Conservation (phyloP, 2,113 vertebrate species). For the Amazona guildingii region DNA sequence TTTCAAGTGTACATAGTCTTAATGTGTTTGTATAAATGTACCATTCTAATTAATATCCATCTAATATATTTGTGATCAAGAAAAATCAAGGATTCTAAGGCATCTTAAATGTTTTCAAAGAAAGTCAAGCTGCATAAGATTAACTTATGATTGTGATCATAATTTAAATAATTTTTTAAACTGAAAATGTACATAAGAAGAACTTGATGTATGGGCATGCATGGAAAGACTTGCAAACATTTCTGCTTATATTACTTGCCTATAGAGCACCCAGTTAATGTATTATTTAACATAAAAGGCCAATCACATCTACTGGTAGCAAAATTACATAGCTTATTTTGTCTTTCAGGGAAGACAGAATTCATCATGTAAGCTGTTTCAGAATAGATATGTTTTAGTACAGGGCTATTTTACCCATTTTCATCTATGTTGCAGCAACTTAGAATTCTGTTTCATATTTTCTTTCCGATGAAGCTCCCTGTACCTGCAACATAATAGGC, state of each 20-base stretch:
- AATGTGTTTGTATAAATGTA: constrained; percentile 12
- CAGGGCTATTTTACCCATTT: neutral
- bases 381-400: neutral
- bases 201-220: neutral
- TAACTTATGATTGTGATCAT: neutral
- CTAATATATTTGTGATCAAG: neutral
- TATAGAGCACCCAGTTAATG: neutral
- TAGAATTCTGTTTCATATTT: neutral
- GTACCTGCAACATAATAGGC: neutral
- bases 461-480: neutral
- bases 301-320: neutral
- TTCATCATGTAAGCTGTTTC: neutral
- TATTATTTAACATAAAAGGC: neutral
- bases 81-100: constrained; percentile 1
- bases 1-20: neutral
- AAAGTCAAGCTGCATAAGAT: neutral
- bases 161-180: constrained; percentile 28
- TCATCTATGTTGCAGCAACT: neutral
- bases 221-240: neutral
- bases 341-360: neutral
- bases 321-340: neutral
- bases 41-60: neutral
- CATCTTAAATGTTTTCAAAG: constrained; percentile 1
- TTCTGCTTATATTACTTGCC: neutral
- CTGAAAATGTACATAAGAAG: neutral